Conservation (phyloP, 2,797 vertebrate genomes). For the Oreochromis mossambicus region DNA sequence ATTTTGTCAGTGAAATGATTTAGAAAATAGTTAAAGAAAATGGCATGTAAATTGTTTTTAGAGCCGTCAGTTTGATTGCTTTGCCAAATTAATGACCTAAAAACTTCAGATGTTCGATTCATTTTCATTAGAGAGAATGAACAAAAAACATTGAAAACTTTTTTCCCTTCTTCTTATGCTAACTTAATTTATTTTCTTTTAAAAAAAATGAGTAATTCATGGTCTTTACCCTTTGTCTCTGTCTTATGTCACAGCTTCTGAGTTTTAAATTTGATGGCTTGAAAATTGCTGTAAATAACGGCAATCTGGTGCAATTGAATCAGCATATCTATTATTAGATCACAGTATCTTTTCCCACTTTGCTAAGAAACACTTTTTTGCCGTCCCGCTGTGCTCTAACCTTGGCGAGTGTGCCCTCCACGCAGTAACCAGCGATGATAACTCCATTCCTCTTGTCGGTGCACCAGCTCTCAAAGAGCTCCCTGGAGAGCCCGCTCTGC, state of each 20-base stretch:
- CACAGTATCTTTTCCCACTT: not conserved
- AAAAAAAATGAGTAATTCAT: not conserved
- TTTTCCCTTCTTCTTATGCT: not conserved
- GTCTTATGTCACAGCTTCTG: not conserved
- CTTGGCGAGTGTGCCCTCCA: conserved; percentile 95
- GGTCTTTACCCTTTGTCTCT: not conserved
- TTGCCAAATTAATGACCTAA: not conserved
- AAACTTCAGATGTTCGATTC: not conserved
- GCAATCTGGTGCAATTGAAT: not conserved
- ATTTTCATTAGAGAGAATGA: not conserved
- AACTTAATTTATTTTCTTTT: not conserved
- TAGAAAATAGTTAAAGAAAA: not conserved
- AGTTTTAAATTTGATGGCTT: not conserved
- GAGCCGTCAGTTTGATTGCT: not conserved
- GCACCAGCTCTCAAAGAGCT: conserved; percentile 98
- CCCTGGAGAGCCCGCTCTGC: conserved; percentile 94
- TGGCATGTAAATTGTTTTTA: not conserved
- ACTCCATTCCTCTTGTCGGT: conserved; percentile 97
- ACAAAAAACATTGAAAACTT: not conserved
- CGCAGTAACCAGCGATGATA: conserved; percentile 95
- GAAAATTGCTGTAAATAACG: not conserved
- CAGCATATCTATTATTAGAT: not conserved
- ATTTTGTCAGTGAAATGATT: not conserved
- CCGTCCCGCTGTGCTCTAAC: conserved; percentile 59
- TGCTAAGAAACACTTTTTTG: not conserved